phyloP scores from a whole-genome alignment of 2,797 vertebrate genomes.

The Cyclopterus lumpus region DNA sequence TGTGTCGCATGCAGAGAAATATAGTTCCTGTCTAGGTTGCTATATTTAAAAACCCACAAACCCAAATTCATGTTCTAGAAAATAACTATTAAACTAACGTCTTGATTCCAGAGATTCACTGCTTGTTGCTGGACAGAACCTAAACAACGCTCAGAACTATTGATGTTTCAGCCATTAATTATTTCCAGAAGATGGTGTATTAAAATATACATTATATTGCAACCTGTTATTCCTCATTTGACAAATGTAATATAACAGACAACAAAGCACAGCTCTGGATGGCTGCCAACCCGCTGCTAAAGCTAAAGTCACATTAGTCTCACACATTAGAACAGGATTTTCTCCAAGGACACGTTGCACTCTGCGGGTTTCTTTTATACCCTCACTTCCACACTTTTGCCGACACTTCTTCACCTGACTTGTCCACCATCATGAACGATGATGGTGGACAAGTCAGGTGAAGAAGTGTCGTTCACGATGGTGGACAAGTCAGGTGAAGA shows the following conservation, averaged over 20 bases:
- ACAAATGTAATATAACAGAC: background rate
- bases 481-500: too few relatives aligned
- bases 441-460: too few relatives aligned
- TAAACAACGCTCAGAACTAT: background rate
- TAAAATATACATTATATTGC: background rate
- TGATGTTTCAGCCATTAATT: background rate
- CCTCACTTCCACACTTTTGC: background rate
- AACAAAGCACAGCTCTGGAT: background rate
- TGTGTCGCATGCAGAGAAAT: background rate
- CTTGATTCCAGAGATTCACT: background rate
- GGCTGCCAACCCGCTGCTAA: background rate
- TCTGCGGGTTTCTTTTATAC: background rate
- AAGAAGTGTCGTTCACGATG: too few relatives aligned
- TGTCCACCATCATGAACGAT: background rate
- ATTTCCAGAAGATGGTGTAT: background rate
- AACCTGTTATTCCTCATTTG: background rate
- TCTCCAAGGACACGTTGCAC: background rate
- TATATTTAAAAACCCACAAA: background rate
- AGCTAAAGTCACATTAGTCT: background rate
- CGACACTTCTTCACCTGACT: background rate
- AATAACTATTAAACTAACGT: background rate
- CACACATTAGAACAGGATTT: background rate
- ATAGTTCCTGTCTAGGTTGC: background rate
- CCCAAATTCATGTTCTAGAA: background rate
- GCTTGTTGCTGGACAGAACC: too few relatives aligned